phyloP scores from a whole-genome alignment of 2,888 invertebrate species.

The Philhelius pedissequus region DNA sequence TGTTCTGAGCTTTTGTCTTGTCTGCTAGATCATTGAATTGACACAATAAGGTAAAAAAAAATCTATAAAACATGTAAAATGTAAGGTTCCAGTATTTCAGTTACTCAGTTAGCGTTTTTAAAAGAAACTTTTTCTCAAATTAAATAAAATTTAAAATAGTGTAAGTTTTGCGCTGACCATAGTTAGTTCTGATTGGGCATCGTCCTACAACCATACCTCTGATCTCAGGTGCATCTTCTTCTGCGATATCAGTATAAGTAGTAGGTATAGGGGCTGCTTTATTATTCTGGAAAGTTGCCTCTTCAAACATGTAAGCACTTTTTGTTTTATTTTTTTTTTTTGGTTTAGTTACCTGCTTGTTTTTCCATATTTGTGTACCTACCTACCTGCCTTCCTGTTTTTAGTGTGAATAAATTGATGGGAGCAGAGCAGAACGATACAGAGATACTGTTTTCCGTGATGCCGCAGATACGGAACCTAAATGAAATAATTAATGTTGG shows the following conservation, averaged over 20 bases:
- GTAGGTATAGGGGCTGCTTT: not conserved
- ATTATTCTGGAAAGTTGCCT: conserved; percentile 7
- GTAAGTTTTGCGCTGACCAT: conserved; percentile 1
- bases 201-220: not conserved
- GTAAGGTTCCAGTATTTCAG: too few relatives aligned
- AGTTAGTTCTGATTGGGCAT: not conserved
- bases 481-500: conserved; percentile 66
- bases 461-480: conserved; percentile 54
- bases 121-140: too few relatives aligned
- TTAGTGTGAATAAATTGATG: conserved; percentile 21
- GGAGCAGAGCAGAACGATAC: conserved; percentile 42
- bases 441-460: conserved; percentile 43
- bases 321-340: conserved; percentile 67
- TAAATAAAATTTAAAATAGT: not conserved
- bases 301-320: not conserved
- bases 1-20: too few relatives aligned
- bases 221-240: conserved; percentile 4
- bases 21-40: too few relatives aligned
- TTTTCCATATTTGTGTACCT: conserved; percentile 6
- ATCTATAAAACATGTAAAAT: too few relatives aligned
- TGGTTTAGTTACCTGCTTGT: conserved; percentile 69
- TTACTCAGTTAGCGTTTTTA: too few relatives aligned
- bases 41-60: too few relatives aligned
- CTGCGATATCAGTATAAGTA: conserved; percentile 7
- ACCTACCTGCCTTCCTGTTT: not conserved